Percentiles rank a stretch among this genome's conserved stretches.
Evolutionary conservation across 2,113 vertebrate species (phyloP).

Genomic region (Ondatra zibethicus): DNA sequence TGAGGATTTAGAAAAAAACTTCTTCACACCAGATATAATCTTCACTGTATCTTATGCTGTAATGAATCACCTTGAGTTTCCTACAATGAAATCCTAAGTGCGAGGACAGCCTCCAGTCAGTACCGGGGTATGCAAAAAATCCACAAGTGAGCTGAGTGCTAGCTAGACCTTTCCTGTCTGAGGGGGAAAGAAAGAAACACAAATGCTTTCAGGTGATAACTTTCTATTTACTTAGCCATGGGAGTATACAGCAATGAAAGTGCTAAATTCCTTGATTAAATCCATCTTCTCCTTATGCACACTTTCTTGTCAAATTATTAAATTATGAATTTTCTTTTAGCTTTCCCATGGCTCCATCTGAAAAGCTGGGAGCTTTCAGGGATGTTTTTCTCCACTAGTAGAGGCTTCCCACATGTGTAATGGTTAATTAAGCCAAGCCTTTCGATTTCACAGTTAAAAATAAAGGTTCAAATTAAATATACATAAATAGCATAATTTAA

Average conservation of each 20-base stretch:
- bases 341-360: neutral
- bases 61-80: conserved; percentile 4
- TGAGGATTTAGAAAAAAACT: neutral
- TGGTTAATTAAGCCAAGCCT: conserved; percentile 31
- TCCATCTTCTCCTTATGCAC: neutral
- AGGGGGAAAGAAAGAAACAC: too few species aligned
- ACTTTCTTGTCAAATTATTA: conserved; percentile 42
- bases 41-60: neutral
- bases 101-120: too few species aligned
- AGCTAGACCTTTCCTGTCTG: too few species aligned
- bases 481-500: conserved; percentile 26
- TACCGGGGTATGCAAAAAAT: too few species aligned
- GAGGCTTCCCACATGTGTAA: neutral
- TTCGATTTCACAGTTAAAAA: conserved; percentile 33
- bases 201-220: too few species aligned
- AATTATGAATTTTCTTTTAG: neutral
- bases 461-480: conserved; percentile 25
- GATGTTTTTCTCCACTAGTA: neutral
- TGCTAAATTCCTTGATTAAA: neutral
- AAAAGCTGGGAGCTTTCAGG: neutral
- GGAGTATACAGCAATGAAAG: neutral
- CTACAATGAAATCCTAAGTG: neutral
- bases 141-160: too few species aligned
- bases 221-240: too few species aligned
- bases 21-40: neutral